Conservation (phyloP, 2,797 vertebrate genomes). For the Euthynnus affinis region DNA sequence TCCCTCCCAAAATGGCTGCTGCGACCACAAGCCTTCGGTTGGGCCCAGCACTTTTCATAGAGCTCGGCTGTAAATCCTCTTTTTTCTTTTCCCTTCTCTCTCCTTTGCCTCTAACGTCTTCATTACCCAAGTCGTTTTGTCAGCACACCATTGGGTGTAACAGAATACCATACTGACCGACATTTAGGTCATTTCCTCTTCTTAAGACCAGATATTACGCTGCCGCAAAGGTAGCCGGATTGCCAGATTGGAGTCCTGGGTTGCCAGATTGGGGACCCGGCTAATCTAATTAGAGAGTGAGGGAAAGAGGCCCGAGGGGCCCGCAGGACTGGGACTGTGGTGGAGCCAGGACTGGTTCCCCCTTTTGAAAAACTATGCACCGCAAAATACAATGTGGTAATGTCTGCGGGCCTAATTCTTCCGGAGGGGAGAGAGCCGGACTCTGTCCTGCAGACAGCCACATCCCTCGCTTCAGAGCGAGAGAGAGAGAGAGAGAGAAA, state of each 20-base stretch:
- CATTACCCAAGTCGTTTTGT: conserved; percentile 83
- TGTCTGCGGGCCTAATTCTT: conserved; percentile 89
- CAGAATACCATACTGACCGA: conserved; percentile 84
- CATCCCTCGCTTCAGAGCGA: conserved; percentile 72
- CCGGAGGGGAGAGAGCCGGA: conserved; percentile 84
- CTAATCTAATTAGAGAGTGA: conserved; percentile 89
- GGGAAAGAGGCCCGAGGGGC: conserved; percentile 81
- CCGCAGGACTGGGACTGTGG: conserved; percentile 71
- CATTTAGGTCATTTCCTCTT: conserved; percentile 87
- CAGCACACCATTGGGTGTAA: conserved; percentile 86
- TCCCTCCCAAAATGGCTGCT: conserved; percentile 77
- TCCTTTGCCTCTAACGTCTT: conserved; percentile 73
- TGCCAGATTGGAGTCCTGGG: conserved; percentile 80
- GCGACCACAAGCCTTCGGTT: conserved; percentile 68
- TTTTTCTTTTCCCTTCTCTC: conserved; percentile 49
- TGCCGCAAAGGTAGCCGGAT: conserved; percentile 78
- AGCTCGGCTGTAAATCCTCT: conserved; percentile 76
- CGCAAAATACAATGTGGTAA: conserved; percentile 88
- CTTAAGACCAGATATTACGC: conserved; percentile 83
- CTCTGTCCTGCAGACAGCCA: conserved; percentile 77
- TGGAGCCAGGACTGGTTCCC: conserved; percentile 80
- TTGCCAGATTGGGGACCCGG: conserved; percentile 83
- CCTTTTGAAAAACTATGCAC: conserved; percentile 79
- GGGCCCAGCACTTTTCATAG: conserved; percentile 72
- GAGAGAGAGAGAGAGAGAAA: conserved; percentile 41